Evolutionary conservation across 2,888 invertebrate species (phyloP).

Genomic region (Drosophila greeni): DNA sequence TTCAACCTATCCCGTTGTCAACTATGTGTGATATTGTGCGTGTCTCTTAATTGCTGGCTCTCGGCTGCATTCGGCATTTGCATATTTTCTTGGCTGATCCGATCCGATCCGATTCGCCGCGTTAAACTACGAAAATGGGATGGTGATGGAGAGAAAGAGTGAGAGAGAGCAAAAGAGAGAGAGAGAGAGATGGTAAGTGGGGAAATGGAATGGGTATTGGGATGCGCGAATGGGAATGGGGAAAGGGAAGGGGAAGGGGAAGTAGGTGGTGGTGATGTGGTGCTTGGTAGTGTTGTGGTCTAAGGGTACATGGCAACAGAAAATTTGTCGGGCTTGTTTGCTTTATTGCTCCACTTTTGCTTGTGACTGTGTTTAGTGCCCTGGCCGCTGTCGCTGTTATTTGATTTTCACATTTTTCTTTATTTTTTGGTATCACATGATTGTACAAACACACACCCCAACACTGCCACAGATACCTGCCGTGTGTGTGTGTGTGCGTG

Average conservation of each 20-base stretch:
- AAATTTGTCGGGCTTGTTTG: conserved; percentile 62
- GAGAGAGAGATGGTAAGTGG: conserved; percentile 10
- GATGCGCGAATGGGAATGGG: conserved; percentile 7
- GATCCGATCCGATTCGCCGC: conserved; percentile 5
- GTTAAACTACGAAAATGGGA: conserved; percentile 20
- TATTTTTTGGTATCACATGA: conserved; percentile 71
- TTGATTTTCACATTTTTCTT: conserved; percentile 76
- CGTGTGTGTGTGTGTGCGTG: conserved; percentile 6
- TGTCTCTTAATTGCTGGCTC: conserved; percentile 16
- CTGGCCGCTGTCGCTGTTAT: conserved; percentile 63
- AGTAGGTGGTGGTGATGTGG: conserved; percentile 23
- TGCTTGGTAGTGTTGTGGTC: conserved; percentile 19
- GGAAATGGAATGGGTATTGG: conserved; percentile 1
- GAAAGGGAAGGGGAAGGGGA: conserved; percentile 1
- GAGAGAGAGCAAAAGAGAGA: neutral
- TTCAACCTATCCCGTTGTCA: conserved; percentile 1
- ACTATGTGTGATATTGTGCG: conserved; percentile 21
- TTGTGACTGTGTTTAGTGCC: conserved; percentile 72
- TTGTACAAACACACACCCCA: conserved; percentile 54
- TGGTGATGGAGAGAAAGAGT: neutral
- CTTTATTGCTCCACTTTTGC: conserved; percentile 74
- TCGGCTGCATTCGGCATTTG: conserved; percentile 26
- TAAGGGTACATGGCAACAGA: conserved; percentile 49
- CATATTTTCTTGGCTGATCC: conserved; percentile 28
- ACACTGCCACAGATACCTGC: conserved; percentile 16